Evolutionary conservation across 2,888 invertebrate species (phyloP), one percentile per base, ranked within the genome.

Genomic region (Tipula vernalis): DNA sequence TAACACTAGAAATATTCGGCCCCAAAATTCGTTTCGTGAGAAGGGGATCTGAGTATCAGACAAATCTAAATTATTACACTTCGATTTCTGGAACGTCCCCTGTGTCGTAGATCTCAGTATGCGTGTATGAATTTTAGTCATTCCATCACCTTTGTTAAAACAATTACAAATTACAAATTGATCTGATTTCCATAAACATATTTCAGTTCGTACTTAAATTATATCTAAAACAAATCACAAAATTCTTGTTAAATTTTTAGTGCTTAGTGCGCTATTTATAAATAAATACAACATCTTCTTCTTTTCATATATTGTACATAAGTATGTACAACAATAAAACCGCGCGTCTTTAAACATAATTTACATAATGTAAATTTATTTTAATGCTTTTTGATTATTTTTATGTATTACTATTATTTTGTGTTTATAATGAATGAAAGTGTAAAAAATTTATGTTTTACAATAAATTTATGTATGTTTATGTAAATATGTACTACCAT

Each of bases 361-460:
- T 57, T 57, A 57, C 51, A 57, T 57, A 57, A 57, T 71, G 71
- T 71, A 71, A 71, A 71, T 71, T 71, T 71, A 71, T 71, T 71
- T 71, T 71, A 71, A 71, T 71, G 71, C 71, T 28, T 71, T 71
- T 71, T 71, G 71, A 71, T 71, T 71, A 51, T 51, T 51, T n/a
- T n/a, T 51, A 51, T 51, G n/a, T 44, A 44, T 44, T 15, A 51
- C 15, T 51, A 51, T 51, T 51, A 51, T 51, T 51, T 51, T 51
- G 15, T 15, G 15, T 51, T 51, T 51, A 51, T 15, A 71, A 28
- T 71, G 71, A 71, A 71, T 71, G 71, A 71, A 71, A 71, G 71
- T 71, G 71, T 71, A 71, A 71, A 71, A 51, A 71, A 71, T 71
- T 71, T 71, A 71, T 71, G 71, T 71, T 71, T 71, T 71, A 71